A percentile compares a stretch with the other conserved stretches of the same genome.
Evolutionary conservation across 2,113 vertebrate genomes (phyloP).

Genomic region (Rhinopithecus roxellana): DNA sequence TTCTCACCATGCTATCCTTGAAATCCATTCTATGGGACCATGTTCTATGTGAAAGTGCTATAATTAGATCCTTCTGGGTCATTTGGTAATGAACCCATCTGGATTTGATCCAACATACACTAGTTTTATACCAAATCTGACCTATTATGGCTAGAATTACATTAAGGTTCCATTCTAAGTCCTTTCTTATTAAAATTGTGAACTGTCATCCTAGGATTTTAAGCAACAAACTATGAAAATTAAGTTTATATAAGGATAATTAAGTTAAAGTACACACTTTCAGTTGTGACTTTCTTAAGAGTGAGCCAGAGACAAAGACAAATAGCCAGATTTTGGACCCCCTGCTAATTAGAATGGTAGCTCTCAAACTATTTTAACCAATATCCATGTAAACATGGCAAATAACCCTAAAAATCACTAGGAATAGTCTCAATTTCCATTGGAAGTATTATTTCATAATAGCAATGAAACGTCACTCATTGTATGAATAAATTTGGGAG

Average conservation of each 20-base stretch:
- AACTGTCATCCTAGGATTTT: constrained; percentile 18
- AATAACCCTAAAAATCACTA: neutral
- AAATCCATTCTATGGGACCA: constrained; percentile 27
- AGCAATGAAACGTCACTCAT: neutral
- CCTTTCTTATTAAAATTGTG: constrained; percentile 4
- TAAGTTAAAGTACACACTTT: neutral
- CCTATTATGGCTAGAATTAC: constrained; percentile 59
- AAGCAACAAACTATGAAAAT: constrained; percentile 17
- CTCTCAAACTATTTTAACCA: neutral
- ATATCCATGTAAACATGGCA: neutral
- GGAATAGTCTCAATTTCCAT: neutral
- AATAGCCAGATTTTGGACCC: neutral
- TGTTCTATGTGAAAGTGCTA: constrained; percentile 35
- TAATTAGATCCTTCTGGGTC: constrained; percentile 70
- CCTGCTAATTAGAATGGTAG: neutral
- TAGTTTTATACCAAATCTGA: constrained; percentile 63
- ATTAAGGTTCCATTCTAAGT: neutral
- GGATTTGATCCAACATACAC: constrained; percentile 60
- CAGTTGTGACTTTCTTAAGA: neutral
- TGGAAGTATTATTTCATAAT: neutral
- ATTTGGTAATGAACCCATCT: constrained; percentile 65
- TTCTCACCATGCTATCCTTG: constrained; percentile 35
- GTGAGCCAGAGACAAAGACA: neutral
- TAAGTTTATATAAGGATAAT: constrained; percentile 14
- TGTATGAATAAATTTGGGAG: neutral